Evolutionary conservation across 2,888 invertebrate genomes (phyloP).

Genomic region (Clostera curtula): DNA sequence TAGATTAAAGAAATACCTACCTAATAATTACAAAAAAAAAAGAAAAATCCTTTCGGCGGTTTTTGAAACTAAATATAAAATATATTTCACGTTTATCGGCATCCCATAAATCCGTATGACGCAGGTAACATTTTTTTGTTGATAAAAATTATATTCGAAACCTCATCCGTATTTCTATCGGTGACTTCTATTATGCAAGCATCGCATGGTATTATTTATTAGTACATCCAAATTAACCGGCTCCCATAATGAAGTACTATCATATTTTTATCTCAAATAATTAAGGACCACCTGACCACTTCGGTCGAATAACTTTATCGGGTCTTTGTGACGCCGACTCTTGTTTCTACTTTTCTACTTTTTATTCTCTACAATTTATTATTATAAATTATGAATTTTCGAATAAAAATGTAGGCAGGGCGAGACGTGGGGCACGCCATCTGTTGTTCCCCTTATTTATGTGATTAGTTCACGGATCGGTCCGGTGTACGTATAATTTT

Average conservation of each 20-base stretch:
- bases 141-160: slow-evolving; percentile 12
- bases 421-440: slow-evolving; percentile 45
- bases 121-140: no score
- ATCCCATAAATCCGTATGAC: no score
- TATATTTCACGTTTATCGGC: no score
- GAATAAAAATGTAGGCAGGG: slow-evolving; percentile 42
- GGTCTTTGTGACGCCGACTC: slow-evolving; percentile 56
- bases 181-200: slow-evolving; percentile 29
- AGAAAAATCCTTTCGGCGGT: no score
- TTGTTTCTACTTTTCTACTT: slow-evolving; percentile 31
- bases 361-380: slow-evolving; percentile 55
- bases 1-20: no score
- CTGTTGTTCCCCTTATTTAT: slow-evolving; percentile 66
- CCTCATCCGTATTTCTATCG: slow-evolving; percentile 31
- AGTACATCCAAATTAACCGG: slow-evolving; percentile 35
- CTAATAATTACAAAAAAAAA: no score
- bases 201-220: slow-evolving; percentile 46
- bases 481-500: slow-evolving; percentile 45
- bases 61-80: no score
- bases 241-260: slow-evolving; percentile 58
- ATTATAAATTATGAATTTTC: slow-evolving; percentile 54
- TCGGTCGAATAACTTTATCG: slow-evolving; percentile 53
- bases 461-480: slow-evolving; percentile 57
- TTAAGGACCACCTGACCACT: slow-evolving; percentile 58
- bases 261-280: slow-evolving; percentile 62